phyloP scores from a whole-genome alignment of 2,888 invertebrate genomes.

The Suillia variegata region DNA sequence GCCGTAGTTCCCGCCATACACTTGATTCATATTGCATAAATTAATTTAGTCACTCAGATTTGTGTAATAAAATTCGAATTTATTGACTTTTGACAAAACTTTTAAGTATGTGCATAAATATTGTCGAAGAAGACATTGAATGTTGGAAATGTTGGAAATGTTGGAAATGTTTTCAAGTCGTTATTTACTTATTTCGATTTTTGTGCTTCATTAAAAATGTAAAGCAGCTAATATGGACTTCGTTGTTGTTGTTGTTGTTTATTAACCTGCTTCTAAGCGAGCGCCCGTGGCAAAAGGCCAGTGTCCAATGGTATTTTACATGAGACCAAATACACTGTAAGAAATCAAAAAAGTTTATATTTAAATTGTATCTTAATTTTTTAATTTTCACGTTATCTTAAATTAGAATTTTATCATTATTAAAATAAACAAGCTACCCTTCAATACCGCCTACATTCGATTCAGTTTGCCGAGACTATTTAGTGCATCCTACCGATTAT shows the following conservation, averaged over 20 bases:
- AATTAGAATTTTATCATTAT: no score
- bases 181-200: background rate
- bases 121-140: background rate
- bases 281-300: background rate
- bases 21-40: background rate
- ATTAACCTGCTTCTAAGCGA: background rate
- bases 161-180: no score
- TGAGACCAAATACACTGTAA: background rate
- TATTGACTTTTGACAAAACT: background rate
- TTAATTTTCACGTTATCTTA: no score
- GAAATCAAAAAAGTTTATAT: no score
- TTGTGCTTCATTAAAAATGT: background rate
- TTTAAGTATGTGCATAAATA: conserved; percentile 1
- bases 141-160: no score
- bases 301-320: no score
- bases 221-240: background rate
- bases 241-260: background rate
- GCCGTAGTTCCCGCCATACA: no score
- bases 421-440: no score
- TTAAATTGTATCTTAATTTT: no score
- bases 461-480: no score
- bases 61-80: conserved; percentile 1
- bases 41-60: background rate
- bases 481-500: no score
- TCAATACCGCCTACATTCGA: no score